Base-by-base conservation (phyloP, 2,797 vertebrate genomes). In the Chlorospingus flavigularis region DNA sequence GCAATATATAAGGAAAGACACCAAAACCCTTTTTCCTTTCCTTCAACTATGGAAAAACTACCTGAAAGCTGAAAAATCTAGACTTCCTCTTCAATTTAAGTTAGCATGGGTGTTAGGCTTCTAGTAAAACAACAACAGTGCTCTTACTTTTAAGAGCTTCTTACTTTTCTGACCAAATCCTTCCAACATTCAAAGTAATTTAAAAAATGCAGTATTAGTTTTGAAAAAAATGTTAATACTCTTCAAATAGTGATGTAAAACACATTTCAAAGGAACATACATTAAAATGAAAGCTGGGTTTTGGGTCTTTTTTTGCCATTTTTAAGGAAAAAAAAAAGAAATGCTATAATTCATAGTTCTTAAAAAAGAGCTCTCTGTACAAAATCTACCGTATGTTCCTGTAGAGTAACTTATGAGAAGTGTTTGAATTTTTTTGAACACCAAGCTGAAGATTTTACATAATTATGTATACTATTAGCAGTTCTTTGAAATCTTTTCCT, bases 321-420 rank as follows among this genome's bases (percentile, higher is more conserved):
- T 61, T 68, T 43, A 28, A 62, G n/a, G 8, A 0, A 5, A 14
- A n/a, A 18, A 13, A 7, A 26, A 4, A 25, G 1, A 47, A 18
- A 65, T 13, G 16, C 13, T 24, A 24, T 12, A 31, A 62, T 31
- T 80, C 51, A 68, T 8, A 45, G 11, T 31, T 30, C 47, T 73
- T 63, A 10, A n/a, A 45, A 77, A 54, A 70, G 30, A 60, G 1
- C 7, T 70, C 10, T 53, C 3, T 33, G 21, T 61, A 70, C 14
- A 55, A 61, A 86, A 45, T 24, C 11, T 30, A 58, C 17, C 30
- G 2, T 31, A 40, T 21, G 61, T 71, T 47, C 43, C 24, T 23
- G 10, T 3, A 61, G 3, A 83, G 23, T 50, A 74, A 79, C 16
- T 47, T 55, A 42, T 3, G 3, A 78, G 10, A 87, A 72, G 9